phyloP scores from a whole-genome alignment of 1,140 invertebrate genomes.

The Cydia fagiglandana region DNA sequence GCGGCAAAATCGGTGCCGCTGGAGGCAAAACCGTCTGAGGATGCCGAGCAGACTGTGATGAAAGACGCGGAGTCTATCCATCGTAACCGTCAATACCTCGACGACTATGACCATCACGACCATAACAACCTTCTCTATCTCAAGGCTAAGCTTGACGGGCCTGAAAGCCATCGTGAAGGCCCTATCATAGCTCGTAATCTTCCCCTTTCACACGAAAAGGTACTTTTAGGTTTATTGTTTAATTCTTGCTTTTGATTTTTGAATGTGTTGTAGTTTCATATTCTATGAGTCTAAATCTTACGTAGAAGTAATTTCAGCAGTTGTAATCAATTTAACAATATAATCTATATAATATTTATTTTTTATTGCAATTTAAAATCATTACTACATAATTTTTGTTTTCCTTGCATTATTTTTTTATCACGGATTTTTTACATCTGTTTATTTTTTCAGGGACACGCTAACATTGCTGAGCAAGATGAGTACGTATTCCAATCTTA shows the following conservation, averaged over 20 bases:
- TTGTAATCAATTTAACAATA: too few relatives aligned
- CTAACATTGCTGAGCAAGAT: constrained; percentile 15
- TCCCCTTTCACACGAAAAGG: not conserved
- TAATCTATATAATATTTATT: too few relatives aligned
- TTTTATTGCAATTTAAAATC: too few relatives aligned
- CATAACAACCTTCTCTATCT: constrained; percentile 14
- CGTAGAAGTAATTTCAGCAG: too few relatives aligned
- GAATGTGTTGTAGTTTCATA: too few relatives aligned
- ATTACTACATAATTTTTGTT: not conserved
- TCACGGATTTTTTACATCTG: not conserved
- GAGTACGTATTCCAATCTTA: not conserved
- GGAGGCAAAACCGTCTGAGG: not conserved
- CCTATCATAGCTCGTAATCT: not conserved
- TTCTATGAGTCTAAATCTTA: too few relatives aligned
- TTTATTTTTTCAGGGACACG: constrained; percentile 7
- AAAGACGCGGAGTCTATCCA: constrained; percentile 12
- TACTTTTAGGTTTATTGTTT: not conserved
- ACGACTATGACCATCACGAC: constrained; percentile 29
- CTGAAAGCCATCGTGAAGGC: not conserved
- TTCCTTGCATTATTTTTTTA: not conserved
- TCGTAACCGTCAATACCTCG: constrained; percentile 32
- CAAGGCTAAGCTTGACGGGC: not conserved
- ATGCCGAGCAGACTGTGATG: not conserved
- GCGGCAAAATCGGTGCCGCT: not conserved
- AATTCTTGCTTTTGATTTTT: too few relatives aligned